Base-by-base conservation (phyloP, 2,888 invertebrate genomes). In the Phyllotreta cruciferae region DNA sequence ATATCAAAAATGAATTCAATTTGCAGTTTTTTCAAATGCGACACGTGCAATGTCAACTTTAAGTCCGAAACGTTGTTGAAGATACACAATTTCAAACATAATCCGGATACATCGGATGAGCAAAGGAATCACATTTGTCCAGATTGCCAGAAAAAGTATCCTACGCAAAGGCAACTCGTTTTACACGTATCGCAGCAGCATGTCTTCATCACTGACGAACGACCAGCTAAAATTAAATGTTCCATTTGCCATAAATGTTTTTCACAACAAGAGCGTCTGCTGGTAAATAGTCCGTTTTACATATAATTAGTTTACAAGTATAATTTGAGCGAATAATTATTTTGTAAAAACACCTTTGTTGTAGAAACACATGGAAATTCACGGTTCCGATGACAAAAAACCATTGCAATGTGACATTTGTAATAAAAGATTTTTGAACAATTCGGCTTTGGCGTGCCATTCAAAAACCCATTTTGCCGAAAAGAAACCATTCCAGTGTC, bases 391-490 rank as follows among this genome's bases (percentile, higher is more conserved):
- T 67, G 87, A 89, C 65, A 82, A 84, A n/a, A 90, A 90, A 77
- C 89, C 90, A 9, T 79, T 88, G 65, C 85, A 88, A 74, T 91
- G 91, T 76, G 81, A 84, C 41, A 81, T 85, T 47, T 90, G 90
- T 73, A 82, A 82, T 38, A 89, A 89, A 76, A 79, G 87, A 56
- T 90, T 91, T 78, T 83, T 90, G 74, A 91, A 88, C 70, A 88
- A 89, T 74, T 88, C 90, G 0, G 90, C 91, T 2, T 80, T 91
- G 14, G 84, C 88, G 1, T 89, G 90, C 70, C 91, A 92, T 77
- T 77, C 88, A 63, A 90, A 90, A 80, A 87, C 86, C 3, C 91
- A 91, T 74, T 80, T 82, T 75, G 82, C 81, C 68, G 86, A 87
- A 62, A 85, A 85, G 68, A 87, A 87, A 72, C 83, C 84, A 56